Evolutionary conservation across 2,113 vertebrate species (phyloP).

Genomic region (Dipodomys spectabilis): DNA sequence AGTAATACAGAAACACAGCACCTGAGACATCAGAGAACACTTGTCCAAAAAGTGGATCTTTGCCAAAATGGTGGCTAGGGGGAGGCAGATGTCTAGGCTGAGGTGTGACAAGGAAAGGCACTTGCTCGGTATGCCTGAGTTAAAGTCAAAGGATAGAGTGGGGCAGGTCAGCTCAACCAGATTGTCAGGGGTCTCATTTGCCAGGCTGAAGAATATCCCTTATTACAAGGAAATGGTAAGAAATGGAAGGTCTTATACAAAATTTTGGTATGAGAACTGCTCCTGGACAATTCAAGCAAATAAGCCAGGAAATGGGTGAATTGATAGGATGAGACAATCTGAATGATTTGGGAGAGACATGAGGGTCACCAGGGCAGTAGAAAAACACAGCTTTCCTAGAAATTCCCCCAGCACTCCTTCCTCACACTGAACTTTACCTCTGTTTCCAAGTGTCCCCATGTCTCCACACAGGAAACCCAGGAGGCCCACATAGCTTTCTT

Average conservation of each 20-base stretch:
- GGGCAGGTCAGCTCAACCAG: background rate
- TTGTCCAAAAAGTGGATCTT: background rate
- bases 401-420: background rate
- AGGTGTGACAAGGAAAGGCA: too few species aligned
- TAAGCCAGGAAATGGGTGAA: background rate
- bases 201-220: background rate
- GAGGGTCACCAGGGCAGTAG: background rate
- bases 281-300: background rate
- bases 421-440: background rate
- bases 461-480: background rate
- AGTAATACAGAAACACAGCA: background rate
- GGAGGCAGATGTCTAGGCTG: background rate
- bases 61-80: background rate
- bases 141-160: accelerated
- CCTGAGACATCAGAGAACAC: background rate
- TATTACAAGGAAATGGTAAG: background rate
- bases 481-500: background rate
- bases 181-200: background rate
- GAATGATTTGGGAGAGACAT: background rate
- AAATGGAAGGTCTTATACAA: background rate
- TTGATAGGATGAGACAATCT: background rate
- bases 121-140: background rate
- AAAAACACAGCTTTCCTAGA: background rate
- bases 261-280: background rate
- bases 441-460: background rate